These are phyloP conservation scores for Venusia cambrica DNA, from an alignment of 2,888 invertebrate species.

Conservation along the genomic window DNA sequence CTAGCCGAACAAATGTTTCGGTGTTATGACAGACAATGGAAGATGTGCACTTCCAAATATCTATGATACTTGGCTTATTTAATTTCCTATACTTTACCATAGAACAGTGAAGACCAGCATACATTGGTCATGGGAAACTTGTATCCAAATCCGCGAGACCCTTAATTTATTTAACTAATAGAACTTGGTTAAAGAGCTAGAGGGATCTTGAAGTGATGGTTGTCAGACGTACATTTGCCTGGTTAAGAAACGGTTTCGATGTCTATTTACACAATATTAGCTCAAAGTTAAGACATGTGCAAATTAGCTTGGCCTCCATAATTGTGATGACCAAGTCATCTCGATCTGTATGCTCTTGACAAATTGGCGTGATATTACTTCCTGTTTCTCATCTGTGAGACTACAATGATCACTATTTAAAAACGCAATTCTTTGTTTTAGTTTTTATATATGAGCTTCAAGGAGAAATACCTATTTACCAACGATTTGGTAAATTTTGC, in stretches of 20 bases:
- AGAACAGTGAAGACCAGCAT: slow-evolving; percentile 1
- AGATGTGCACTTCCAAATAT: slow-evolving; percentile 20
- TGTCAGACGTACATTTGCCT: slow-evolving; percentile 19
- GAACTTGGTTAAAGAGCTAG: slow-evolving; percentile 1
- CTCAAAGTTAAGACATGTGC: slow-evolving; percentile 16
- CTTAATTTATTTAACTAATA: not conserved
- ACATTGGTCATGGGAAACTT: slow-evolving; percentile 6
- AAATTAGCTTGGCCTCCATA: slow-evolving; percentile 23
- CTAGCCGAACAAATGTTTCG: slow-evolving; percentile 31
- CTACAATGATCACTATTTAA: not conserved
- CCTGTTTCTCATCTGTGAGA: slow-evolving; percentile 14
- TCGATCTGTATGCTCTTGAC: slow-evolving; percentile 25
- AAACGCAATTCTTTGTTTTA: slow-evolving; percentile 7
- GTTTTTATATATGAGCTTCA: too few relatives aligned
- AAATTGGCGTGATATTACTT: slow-evolving; percentile 26
- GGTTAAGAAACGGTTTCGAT: slow-evolving; percentile 22
- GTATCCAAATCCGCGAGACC: slow-evolving; percentile 8
- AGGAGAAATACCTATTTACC: too few relatives aligned
- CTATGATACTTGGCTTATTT: slow-evolving; percentile 17
- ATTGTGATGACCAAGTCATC: slow-evolving; percentile 23
- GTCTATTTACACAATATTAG: slow-evolving; percentile 25
- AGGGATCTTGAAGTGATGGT: slow-evolving; percentile 13
- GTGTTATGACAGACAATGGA: slow-evolving; percentile 32
- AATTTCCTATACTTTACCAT: not conserved
- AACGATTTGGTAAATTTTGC: too few relatives aligned